phyloP scores from a whole-genome alignment of 2,113 vertebrate species.

The Laticauda colubrina region DNA sequence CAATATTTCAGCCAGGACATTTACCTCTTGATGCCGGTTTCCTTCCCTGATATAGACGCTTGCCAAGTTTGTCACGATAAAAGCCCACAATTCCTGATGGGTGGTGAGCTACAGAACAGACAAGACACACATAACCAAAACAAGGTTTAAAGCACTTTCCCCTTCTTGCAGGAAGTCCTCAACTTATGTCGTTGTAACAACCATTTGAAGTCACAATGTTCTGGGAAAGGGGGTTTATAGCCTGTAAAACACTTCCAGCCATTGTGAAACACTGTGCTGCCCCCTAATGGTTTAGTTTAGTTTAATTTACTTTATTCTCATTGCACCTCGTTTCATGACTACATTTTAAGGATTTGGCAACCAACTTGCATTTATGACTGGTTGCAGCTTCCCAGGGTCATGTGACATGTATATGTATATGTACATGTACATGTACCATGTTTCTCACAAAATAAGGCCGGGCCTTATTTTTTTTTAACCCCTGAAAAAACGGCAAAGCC shows the following conservation, averaged over 20 bases:
- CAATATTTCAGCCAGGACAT: slow-evolving; percentile 6
- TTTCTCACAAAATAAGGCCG: too few relatives aligned
- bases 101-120: slow-evolving; percentile 83
- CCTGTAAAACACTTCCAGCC: not conserved
- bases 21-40: slow-evolving; percentile 94
- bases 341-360: not conserved
- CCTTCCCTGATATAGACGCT: slow-evolving; percentile 98
- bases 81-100: slow-evolving; percentile 97
- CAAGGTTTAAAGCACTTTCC: not conserved
- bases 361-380: not conserved
- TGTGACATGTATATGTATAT: not conserved
- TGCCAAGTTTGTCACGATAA: slow-evolving; percentile 96
- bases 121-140: not conserved
- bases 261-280: not conserved
- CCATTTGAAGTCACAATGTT: not conserved
- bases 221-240: not conserved
- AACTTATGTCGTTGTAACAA: not conserved
- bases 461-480: too few relatives aligned
- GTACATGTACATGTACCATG: too few relatives aligned
- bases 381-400: not conserved
- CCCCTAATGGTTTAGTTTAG: not conserved
- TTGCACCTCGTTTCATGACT: not conserved
- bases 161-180: not conserved
- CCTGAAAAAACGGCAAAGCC: too few relatives aligned
- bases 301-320: too few relatives aligned